Percentiles rank a stretch among this genome's conserved stretches.
Evolutionary conservation across 2,797 vertebrate species (phyloP).

Genomic region (Decapterus maruadsi): DNA sequence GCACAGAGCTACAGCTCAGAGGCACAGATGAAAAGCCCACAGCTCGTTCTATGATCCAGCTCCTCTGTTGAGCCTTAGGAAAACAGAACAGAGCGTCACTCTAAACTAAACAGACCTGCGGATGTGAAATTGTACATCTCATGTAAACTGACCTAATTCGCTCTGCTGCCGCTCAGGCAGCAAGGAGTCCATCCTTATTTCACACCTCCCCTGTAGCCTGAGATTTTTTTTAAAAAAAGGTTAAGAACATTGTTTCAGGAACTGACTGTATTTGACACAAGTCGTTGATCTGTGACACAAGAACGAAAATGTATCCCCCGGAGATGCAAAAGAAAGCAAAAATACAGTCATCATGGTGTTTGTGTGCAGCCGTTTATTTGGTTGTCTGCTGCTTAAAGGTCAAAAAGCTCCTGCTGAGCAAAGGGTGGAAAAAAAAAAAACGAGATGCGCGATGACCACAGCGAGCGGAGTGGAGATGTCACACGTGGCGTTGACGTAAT

Average conservation of each 20-base stretch:
- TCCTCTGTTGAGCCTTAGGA: constrained; percentile 58
- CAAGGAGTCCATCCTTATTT: constrained; percentile 21
- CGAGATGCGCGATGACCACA: constrained; percentile 22
- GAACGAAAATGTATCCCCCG: constrained; percentile 24
- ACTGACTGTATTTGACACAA: constrained; percentile 43
- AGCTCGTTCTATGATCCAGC: constrained; percentile 70
- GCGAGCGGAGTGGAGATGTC: neutral
- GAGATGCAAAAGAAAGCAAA: constrained; percentile 48
- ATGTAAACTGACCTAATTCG: constrained; percentile 57
- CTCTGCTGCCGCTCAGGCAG: constrained; percentile 17
- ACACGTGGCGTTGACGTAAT: constrained; percentile 22
- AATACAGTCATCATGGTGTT: constrained; percentile 40
- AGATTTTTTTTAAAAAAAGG: constrained; percentile 45
- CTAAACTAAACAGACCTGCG: constrained; percentile 56
- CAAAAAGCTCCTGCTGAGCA: constrained; percentile 50
- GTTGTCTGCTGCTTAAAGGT: constrained; percentile 63
- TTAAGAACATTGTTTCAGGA: constrained; percentile 40
- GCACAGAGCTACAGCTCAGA: constrained; percentile 55
- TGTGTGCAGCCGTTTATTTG: constrained; percentile 42
- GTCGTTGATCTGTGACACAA: constrained; percentile 49
- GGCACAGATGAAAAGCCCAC: constrained; percentile 69
- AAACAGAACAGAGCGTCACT: constrained; percentile 68
- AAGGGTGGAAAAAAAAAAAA: neutral
- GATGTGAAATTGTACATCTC: constrained; percentile 54
- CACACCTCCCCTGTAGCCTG: neutral